These are phyloP conservation scores for Magallana ariakensis DNA, from an alignment of 1,140 invertebrate genomes.

Conservation along the genomic window DNA sequence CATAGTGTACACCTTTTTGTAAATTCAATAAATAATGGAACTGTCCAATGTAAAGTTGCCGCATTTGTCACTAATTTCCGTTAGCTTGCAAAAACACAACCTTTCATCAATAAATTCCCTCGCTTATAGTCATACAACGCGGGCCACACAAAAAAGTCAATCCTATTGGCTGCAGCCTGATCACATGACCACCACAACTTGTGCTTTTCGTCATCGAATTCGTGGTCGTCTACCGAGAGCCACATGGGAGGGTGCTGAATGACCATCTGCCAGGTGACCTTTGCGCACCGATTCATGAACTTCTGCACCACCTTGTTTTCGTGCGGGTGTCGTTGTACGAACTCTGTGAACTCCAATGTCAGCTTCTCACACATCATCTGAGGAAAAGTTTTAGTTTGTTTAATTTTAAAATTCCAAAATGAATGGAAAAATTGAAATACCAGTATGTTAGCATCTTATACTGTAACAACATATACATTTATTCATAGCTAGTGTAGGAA, in stretches of 20 bases:
- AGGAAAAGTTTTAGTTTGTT: background rate
- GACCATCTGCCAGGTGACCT: slow-evolving; percentile 75
- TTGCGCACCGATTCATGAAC: slow-evolving; percentile 64
- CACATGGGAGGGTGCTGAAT: slow-evolving; percentile 73
- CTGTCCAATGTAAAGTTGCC: too few species aligned
- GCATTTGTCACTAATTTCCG: background rate
- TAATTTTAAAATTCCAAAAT: too few species aligned
- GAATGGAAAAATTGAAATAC: too few species aligned
- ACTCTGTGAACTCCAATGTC: slow-evolving; percentile 41
- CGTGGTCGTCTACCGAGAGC: slow-evolving; percentile 61
- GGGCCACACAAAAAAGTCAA: slow-evolving; percentile 75
- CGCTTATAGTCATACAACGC: slow-evolving; percentile 73
- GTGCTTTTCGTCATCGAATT: slow-evolving; percentile 71
- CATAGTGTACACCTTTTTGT: background rate
- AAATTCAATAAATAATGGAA: background rate
- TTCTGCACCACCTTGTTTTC: slow-evolving; percentile 59
- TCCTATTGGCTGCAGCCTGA: slow-evolving; percentile 62
- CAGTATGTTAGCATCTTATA: too few species aligned
- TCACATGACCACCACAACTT: slow-evolving; percentile 77
- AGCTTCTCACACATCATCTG: slow-evolving; percentile 57
- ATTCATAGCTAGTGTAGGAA: too few species aligned
- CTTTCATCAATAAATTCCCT: slow-evolving; percentile 74
- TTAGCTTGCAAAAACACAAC: slow-evolving; percentile 71
- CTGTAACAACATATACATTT: too few species aligned
- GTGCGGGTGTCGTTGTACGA: slow-evolving; percentile 48